A percentile compares a stretch with the other conserved stretches of the same genome.
These are phyloP conservation scores for Tenthredo scrophulariae DNA, from an alignment of 2,888 invertebrate species.

Conservation along the genomic window DNA sequence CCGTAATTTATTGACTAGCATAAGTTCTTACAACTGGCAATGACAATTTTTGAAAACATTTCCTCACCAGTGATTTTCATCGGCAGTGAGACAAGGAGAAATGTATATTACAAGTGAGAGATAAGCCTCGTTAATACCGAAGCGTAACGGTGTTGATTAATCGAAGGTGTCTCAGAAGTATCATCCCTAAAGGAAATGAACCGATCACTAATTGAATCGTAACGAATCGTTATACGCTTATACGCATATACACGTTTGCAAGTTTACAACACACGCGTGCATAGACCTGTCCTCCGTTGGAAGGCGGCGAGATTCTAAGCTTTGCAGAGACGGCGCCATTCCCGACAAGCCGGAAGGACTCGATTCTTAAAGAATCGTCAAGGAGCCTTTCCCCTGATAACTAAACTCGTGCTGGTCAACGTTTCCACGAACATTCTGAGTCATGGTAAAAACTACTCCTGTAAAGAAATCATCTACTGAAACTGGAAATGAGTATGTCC, in stretches of 20 bases:
- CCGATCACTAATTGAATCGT: slow-evolving; percentile 49
- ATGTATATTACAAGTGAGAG: neutral
- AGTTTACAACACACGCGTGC: neutral
- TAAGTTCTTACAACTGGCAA: neutral
- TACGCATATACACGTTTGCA: slow-evolving; percentile 2
- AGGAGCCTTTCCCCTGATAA: slow-evolving; percentile 25
- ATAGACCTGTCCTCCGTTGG: slow-evolving; percentile 35
- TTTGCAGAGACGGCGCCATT: slow-evolving; percentile 46
- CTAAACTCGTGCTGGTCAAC: neutral
- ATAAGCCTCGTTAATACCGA: slow-evolving; percentile 23
- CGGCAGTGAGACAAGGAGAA: neutral
- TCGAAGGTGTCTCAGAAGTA: slow-evolving; percentile 8
- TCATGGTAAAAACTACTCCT: neutral
- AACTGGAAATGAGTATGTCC: neutral
- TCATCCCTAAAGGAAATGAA: slow-evolving; percentile 36
- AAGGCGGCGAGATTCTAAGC: slow-evolving; percentile 38
- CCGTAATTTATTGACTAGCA: slow-evolving; percentile 3
- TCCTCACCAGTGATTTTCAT: neutral
- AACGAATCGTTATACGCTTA: slow-evolving; percentile 44
- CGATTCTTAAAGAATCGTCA: slow-evolving; percentile 35
- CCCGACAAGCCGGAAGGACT: slow-evolving; percentile 39
- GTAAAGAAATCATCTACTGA: neutral
- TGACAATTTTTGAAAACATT: neutral
- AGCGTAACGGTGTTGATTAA: slow-evolving; percentile 42
- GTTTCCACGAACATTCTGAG: slow-evolving; percentile 10